Evolutionary conservation across 2,888 invertebrate species (phyloP).

Genomic region (Lingula anatina): DNA sequence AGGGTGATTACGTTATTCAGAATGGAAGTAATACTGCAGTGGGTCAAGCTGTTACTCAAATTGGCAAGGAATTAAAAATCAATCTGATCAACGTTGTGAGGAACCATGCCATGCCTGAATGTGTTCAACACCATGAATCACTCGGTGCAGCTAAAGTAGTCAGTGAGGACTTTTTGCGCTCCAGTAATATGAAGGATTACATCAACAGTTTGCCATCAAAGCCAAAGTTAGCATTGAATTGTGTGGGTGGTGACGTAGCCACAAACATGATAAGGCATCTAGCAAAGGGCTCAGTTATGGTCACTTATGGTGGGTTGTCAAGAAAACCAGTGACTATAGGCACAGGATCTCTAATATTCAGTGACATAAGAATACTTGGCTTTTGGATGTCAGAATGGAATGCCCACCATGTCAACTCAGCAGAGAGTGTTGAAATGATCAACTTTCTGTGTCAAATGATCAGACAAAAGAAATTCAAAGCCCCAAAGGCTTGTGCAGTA

Average conservation of each 20-base stretch:
- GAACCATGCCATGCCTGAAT: slow-evolving; percentile 66
- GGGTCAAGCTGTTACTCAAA: slow-evolving; percentile 88
- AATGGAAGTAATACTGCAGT: slow-evolving; percentile 95
- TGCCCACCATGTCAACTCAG: slow-evolving; percentile 34
- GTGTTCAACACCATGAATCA: slow-evolving; percentile 55
- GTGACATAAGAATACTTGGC: slow-evolving; percentile 70
- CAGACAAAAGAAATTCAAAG: slow-evolving; percentile 64
- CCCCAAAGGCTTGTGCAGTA: slow-evolving; percentile 58
- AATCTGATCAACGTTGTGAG: slow-evolving; percentile 82
- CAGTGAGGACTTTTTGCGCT: slow-evolving; percentile 69
- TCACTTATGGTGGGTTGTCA: slow-evolving; percentile 95
- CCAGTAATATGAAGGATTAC: slow-evolving; percentile 40
- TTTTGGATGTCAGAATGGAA: slow-evolving; percentile 93
- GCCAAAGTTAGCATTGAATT: slow-evolving; percentile 76
- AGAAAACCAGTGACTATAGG: slow-evolving; percentile 78
- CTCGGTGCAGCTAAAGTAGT: slow-evolving; percentile 81
- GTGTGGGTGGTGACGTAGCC: slow-evolving; percentile 87
- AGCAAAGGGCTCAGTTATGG: slow-evolving; percentile 68
- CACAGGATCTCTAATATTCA: slow-evolving; percentile 76
- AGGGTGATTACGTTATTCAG: slow-evolving; percentile 87
- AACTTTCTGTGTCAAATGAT: slow-evolving; percentile 68
- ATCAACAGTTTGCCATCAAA: slow-evolving; percentile 33
- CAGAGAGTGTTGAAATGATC: slow-evolving; percentile 69
- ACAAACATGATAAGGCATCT: slow-evolving; percentile 72
- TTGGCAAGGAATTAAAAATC: slow-evolving; percentile 59